Base-by-base conservation (phyloP, 2,797 vertebrate species). In the Holocentrus rufus region DNA sequence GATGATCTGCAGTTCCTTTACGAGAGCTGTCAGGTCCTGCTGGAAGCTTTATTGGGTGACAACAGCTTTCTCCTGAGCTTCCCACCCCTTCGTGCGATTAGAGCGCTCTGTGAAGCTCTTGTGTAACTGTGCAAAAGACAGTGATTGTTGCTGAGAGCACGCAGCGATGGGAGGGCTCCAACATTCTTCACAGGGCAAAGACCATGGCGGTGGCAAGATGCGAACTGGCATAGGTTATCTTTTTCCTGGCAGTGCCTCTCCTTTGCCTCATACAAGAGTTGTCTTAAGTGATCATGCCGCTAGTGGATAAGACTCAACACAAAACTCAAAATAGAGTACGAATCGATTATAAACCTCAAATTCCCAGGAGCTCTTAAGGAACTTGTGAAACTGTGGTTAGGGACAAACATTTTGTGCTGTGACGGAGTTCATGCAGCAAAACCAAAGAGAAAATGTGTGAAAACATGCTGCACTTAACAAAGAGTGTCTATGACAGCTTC, bases 361-460 rank as follows among this genome's bases (percentile, higher is more conserved):
- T 85, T 42, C 50, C 78, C 78, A 69, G 56, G 7, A 81, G 15
- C 63, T 81, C 84, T 82, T 80, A 78, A 76, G 80, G 74, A 42
- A 53, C 78, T 88, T 85, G 76, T 83, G 53, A 79, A 79, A 77
- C 76, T 81, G 57, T 80, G 80, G 54, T 8, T 31, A 47, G 62
- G 72, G 77, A 20, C 36, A 39, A 1, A 10, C 63, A 75, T 85
- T 86, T 76, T 72, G 77, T 80, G 79, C 77, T 74, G 82, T 77
- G 83, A 83, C 69, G 59, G 78, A 69, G 76, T 67, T 87, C 66
- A 11, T 61, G 65, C 71, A 77, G 72, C 67, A 83, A 76, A 88
- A 87, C 84, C 80, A 85, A 84, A 80, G 80, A 85, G 76, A 82
- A 86, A 86, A 75, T 89, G 84, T 83, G 75, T 75, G 64, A 83